Conservation (phyloP, 1,140 invertebrate species). For the Gonioctena quinquepunctata region DNA sequence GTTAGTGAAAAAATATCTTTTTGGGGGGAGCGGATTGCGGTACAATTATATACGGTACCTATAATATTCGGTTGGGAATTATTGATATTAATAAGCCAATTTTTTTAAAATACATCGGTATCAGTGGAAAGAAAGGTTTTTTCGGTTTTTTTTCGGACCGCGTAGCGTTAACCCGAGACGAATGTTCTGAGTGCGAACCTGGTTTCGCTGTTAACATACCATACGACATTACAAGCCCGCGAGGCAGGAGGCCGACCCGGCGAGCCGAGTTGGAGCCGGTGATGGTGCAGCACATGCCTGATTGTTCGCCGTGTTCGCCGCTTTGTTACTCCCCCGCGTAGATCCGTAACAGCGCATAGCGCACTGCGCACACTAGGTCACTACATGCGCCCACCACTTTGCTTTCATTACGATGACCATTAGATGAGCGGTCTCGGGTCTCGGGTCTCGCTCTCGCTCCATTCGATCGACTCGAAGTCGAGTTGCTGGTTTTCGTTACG, state of each 20-base stretch:
- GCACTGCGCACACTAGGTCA: constrained; percentile 44
- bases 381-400: constrained; percentile 34
- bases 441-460: too few relatives aligned
- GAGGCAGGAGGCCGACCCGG: constrained; percentile 30
- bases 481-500: neutral
- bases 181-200: neutral
- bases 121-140: too few relatives aligned
- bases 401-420: constrained; percentile 21
- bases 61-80: too few relatives aligned
- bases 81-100: too few relatives aligned
- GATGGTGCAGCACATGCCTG: constrained; percentile 32
- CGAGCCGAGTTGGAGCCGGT: constrained; percentile 22
- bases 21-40: too few relatives aligned
- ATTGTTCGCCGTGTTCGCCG: constrained; percentile 22
- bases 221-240: constrained; percentile 20
- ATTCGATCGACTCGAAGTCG: neutral
- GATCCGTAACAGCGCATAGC: constrained; percentile 45
- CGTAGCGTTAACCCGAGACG: too few relatives aligned
- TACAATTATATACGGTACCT: too few relatives aligned
- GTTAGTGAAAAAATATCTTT: too few relatives aligned
- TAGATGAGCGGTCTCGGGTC: constrained; percentile 8
- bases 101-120: too few relatives aligned
- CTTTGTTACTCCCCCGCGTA: constrained; percentile 41
- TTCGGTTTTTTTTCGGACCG: too few relatives aligned
- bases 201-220: neutral